These are phyloP conservation scores for Hipposideros larvatus DNA, from an alignment of 2,797 vertebrate species.

Conservation along the genomic window DNA sequence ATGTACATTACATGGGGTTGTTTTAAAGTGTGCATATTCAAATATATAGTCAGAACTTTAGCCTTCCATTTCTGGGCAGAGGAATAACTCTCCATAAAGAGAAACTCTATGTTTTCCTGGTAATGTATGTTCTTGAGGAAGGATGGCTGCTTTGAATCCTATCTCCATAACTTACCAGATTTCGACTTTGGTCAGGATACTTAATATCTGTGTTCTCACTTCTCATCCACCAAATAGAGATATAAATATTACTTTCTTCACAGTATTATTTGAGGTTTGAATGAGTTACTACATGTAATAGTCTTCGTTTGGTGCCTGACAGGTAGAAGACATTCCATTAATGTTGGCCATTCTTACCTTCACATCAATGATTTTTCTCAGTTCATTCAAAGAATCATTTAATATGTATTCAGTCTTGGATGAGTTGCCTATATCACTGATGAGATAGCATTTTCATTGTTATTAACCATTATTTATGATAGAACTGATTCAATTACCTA, in stretches of 20 bases:
- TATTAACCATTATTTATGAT: not conserved
- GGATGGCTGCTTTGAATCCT: not conserved
- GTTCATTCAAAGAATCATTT: not conserved
- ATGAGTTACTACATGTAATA: not conserved
- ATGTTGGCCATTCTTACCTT: not conserved
- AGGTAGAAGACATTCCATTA: not conserved
- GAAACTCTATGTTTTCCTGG: not conserved
- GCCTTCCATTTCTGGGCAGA: not conserved
- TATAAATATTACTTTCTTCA: not conserved
- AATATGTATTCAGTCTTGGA: not conserved
- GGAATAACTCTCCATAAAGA: too few species aligned
- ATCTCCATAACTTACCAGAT: not conserved
- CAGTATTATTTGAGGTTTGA: not conserved
- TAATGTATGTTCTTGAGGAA: rapidly evolving
- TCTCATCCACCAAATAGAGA: not conserved
- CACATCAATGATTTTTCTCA: not conserved
- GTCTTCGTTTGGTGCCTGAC: not conserved
- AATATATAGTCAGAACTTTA: not conserved
- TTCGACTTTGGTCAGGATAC: not conserved
- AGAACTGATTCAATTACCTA: not conserved
- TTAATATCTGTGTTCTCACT: not conserved
- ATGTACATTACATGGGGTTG: not conserved
- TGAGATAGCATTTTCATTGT: not conserved
- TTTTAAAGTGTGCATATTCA: not conserved
- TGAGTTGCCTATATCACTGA: not conserved